Percentiles rank a stretch among this genome's conserved stretches.
phyloP scores from a whole-genome alignment of 2,888 invertebrate species.

The Bursaphelenchus okinawaensis region DNA sequence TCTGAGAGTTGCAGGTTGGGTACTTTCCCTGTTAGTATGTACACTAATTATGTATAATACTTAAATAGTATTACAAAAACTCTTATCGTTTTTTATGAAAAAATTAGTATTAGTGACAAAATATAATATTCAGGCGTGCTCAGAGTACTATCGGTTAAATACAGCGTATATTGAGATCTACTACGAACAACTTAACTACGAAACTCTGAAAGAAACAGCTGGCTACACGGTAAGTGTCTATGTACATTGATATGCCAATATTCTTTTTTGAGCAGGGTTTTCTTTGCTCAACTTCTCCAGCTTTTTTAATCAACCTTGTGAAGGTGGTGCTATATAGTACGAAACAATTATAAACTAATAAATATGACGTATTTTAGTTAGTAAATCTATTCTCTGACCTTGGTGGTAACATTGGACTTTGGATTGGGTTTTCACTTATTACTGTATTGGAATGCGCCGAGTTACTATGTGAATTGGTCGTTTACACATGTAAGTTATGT shows the following conservation, averaged over 20 bases:
- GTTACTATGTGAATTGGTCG: conserved; percentile 30
- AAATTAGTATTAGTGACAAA: too few relatives aligned
- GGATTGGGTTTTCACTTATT: conserved; percentile 58
- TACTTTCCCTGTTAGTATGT: too few relatives aligned
- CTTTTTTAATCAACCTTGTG: too few relatives aligned
- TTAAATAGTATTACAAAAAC: too few relatives aligned
- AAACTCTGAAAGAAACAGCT: conserved; percentile 55
- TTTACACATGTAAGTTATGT: conserved; percentile 15
- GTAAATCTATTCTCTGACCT: conserved; percentile 57
- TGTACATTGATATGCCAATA: too few relatives aligned
- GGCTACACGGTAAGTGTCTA: conserved; percentile 50
- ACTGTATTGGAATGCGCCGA: conserved; percentile 54
- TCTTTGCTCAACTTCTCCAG: too few relatives aligned
- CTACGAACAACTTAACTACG: conserved; percentile 58
- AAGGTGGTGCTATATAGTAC: too few relatives aligned
- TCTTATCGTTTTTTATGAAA: too few relatives aligned
- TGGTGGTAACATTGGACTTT: conserved; percentile 58
- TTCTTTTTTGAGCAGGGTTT: too few relatives aligned
- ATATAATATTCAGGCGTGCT: conserved; percentile 44
- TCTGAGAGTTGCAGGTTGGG: too few relatives aligned
- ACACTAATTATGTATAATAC: too few relatives aligned
- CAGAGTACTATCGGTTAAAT: conserved; percentile 52
- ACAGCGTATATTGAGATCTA: conserved; percentile 58
- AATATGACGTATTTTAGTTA: conserved; percentile 33
- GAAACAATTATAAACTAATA: not conserved